Conservation (phyloP, 1,140 invertebrate genomes). For the Neodiprion lecontei region DNA sequence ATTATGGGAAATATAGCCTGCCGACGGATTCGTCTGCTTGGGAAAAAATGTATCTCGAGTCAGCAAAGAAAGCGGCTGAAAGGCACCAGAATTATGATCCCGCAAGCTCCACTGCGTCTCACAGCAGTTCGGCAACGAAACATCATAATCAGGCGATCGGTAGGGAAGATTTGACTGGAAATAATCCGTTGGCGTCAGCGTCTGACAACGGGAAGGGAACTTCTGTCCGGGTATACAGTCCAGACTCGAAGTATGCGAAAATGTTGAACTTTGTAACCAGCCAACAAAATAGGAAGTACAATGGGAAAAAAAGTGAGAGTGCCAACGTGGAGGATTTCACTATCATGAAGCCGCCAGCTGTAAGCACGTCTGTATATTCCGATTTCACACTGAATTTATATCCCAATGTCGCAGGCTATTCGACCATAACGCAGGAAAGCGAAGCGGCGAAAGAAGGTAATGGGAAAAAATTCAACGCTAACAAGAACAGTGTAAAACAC, state of each 20-base stretch:
- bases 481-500: background rate
- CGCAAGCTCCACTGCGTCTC: no score
- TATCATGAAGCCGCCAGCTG: constrained; percentile 9
- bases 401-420: constrained; percentile 5
- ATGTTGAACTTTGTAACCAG: background rate
- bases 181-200: background rate
- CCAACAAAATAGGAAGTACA: background rate
- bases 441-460: background rate
- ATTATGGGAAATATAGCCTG: no score
- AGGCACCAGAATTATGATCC: no score
- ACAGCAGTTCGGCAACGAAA: no score
- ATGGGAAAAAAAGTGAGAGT: constrained; percentile 1
- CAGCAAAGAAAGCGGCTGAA: no score
- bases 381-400: constrained; percentile 4
- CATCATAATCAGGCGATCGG: no score
- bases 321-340: constrained; percentile 6
- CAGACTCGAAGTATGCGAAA: background rate
- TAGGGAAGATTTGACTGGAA: no score
- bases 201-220: background rate
- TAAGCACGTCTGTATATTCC: background rate
- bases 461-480: background rate
- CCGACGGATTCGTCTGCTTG: no score
- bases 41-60: no score
- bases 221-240: background rate
- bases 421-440: constrained; percentile 9